Evolutionary conservation across 2,113 vertebrate genomes (phyloP).

Genomic region (Lathamus discolor): DNA sequence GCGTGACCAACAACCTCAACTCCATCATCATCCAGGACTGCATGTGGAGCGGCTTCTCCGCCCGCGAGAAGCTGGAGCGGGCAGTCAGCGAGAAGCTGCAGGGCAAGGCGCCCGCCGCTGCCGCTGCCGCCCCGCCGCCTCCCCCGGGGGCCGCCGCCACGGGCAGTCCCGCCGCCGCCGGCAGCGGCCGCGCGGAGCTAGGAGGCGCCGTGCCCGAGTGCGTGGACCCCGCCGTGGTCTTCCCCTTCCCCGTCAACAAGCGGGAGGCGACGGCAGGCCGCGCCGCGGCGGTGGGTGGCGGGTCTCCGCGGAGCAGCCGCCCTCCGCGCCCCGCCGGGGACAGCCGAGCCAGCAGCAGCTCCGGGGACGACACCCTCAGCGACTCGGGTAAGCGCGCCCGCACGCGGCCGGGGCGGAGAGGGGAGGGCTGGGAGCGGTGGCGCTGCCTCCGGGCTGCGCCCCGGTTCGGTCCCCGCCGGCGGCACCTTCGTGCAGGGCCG

Average conservation of each 20-base stretch:
- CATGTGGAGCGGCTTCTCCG: constrained; percentile 98
- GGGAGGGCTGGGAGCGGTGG: not conserved
- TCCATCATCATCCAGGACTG: constrained; percentile 97
- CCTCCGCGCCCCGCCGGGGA: not conserved
- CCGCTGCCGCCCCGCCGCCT: not conserved
- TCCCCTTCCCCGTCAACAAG: constrained; percentile 89
- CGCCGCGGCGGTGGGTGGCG: not conserved
- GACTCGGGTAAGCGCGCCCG: constrained; percentile 85
- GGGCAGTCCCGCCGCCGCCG: not conserved
- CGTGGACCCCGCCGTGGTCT: constrained; percentile 89
- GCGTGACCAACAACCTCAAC: constrained; percentile 83
- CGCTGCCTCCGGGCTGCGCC: not conserved
- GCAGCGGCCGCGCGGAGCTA: constrained; percentile 66
- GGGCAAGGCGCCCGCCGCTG: constrained; percentile 65
- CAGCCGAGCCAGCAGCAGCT: constrained; percentile 68
- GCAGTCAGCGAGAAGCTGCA: constrained; percentile 92
- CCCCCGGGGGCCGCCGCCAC: not conserved
- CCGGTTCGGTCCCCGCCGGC: too few species aligned
- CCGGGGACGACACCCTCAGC: constrained; percentile 82
- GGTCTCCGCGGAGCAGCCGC: not conserved
- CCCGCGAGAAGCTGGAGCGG: constrained; percentile 92
- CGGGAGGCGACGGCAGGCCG: constrained; percentile 65
- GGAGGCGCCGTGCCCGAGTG: constrained; percentile 83
- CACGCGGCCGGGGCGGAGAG: not conserved
- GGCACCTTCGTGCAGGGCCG: not conserved